Base-by-base conservation (phyloP, 2,888 invertebrate species). In the Philereme vetulata region DNA sequence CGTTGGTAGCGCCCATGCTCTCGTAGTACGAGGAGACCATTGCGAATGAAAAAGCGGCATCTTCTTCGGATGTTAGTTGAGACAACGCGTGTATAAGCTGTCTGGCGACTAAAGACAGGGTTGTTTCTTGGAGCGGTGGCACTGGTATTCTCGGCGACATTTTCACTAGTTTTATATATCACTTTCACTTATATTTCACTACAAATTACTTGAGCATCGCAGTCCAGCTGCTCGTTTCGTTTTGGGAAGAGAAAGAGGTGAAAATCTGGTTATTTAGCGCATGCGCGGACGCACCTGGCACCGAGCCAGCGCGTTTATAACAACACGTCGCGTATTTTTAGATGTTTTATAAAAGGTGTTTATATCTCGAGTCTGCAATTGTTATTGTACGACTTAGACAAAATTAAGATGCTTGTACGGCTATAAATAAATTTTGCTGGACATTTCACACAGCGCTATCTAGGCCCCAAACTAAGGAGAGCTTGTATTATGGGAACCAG, bases 81-180 rank as follows among this genome's bases (percentile, higher is more conserved):
- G 94, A 93, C 43, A 95, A 84, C 35, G 94, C 91, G 76, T 94
- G 93, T 52, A 95, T 95, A 58, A 94, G 78, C 69, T 94, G 91
- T 76, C 94, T 93, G 44, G 95, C 94, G 45, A 95, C 89, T 66
- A 93, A 84, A 11, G 94, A 93, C 66, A 95, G 75, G 5, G 94
- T 93, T 56, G 93, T 87, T 70, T 94, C 94, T 81, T 93, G 93
- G 52, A 95, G 82, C 38, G 93, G 92, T 34, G 92, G 90, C 61
- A 95, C 94, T 66, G 88, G 88, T 74, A 93, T 93, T 77, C 93
- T 95, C 46, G 95, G 95, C 51, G 95, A 94, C 95, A 95, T 95
- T 63, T 70, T 82, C 75, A 74, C 75, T 64, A 70, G 67, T 36
- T 46, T 52, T 44, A 43, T 59, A 71, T 71, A 42, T 34, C 48